A percentile compares a stretch with the other conserved stretches of the same genome.
Evolutionary conservation across 2,888 invertebrate genomes (phyloP).

Genomic region (Cephus nigrinus): DNA sequence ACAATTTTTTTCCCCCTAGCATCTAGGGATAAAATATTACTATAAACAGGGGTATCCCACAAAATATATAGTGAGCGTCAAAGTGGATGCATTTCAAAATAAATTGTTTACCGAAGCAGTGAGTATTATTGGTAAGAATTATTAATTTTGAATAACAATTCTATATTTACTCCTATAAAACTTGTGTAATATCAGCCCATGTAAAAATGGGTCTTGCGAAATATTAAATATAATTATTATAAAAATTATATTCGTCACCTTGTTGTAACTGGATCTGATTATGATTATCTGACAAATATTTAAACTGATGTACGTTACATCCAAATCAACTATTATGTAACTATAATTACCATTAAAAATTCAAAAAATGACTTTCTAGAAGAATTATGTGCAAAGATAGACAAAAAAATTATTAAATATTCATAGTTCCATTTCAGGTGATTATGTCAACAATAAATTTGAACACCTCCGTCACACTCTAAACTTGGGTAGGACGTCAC

Average conservation of each 20-base stretch:
- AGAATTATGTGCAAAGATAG: not conserved
- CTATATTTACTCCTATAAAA: not conserved
- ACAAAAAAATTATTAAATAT: not conserved
- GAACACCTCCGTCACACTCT: conserved; percentile 30
- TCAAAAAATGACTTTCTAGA: not conserved
- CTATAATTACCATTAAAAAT: not conserved
- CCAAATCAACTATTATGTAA: not conserved
- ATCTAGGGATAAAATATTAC: not conserved
- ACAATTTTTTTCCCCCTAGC: not conserved
- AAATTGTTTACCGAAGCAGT: not conserved
- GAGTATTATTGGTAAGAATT: not conserved
- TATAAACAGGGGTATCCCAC: not conserved
- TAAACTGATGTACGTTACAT: not conserved
- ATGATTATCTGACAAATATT: not conserved
- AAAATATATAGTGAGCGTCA: not conserved
- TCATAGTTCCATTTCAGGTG: not conserved
- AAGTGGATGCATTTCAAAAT: not conserved
- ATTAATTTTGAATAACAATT: not conserved
- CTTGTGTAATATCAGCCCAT: not conserved
- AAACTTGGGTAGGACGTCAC: conserved; percentile 38
- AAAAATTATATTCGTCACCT: not conserved
- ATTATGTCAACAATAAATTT: conserved; percentile 19
- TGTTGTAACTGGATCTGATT: not conserved
- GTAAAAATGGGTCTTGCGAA: not conserved
- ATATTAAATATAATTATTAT: not conserved